Percentiles rank a stretch among this genome's conserved stretches.
These are phyloP conservation scores for Peribatodes rhomboidaria DNA, from an alignment of 2,888 invertebrate species.

Conservation along the genomic window DNA sequence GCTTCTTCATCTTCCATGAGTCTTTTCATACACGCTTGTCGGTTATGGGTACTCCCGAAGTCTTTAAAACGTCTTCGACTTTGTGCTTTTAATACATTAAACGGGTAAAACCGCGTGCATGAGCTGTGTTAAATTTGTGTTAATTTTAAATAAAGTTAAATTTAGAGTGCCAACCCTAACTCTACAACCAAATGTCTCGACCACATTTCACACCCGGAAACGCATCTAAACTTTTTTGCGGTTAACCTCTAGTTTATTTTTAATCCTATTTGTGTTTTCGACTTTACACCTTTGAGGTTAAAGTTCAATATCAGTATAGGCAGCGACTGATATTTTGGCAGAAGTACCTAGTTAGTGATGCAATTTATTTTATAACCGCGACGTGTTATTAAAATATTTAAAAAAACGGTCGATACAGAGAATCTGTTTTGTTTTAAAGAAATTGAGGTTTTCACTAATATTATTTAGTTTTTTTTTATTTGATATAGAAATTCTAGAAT, in stretches of 20 bases:
- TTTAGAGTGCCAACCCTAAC: conserved; percentile 21
- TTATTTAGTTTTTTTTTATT: no score
- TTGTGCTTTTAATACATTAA: no score
- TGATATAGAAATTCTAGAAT: not conserved
- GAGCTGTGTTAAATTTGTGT: no score
- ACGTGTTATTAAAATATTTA: not conserved
- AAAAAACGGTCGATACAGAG: no score
- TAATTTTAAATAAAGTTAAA: not conserved
- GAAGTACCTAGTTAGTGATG: conserved; percentile 22
- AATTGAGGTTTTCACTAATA: not conserved
- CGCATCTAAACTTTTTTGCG: conserved; percentile 72
- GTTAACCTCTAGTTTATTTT: conserved; percentile 51
- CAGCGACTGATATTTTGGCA: not conserved
- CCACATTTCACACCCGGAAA: conserved; percentile 84
- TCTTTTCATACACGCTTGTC: no score
- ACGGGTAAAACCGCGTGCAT: no score
- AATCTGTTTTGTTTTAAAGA: no score
- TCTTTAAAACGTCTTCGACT: no score
- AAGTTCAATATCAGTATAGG: conserved; percentile 31
- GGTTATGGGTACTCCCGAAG: no score
- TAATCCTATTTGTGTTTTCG: conserved; percentile 20
- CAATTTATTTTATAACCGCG: conserved; percentile 23
- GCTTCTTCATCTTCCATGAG: no score
- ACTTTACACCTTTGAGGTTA: conserved; percentile 39
- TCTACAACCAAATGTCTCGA: conserved; percentile 68